A percentile compares a stretch with the other conserved stretches of the same genome.
These are phyloP conservation scores for Polydrusus cervinus DNA, from an alignment of 2,888 invertebrate genomes.

Conservation along the genomic window DNA sequence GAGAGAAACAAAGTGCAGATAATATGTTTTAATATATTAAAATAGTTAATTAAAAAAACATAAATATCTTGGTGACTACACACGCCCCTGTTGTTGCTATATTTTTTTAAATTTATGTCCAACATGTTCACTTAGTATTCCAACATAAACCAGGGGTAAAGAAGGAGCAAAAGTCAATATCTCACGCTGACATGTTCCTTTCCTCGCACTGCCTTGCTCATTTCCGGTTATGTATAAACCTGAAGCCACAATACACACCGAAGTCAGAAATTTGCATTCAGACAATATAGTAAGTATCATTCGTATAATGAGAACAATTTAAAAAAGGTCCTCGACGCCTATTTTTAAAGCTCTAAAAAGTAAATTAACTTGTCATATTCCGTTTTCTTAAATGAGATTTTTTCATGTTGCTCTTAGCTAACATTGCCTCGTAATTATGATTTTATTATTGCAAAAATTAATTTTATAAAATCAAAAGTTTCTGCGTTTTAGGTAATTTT, in stretches of 20 bases:
- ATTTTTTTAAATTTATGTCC: slow-evolving; percentile 13
- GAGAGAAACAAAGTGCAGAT: no score
- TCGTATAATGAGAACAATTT: slow-evolving; percentile 50
- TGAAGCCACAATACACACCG: slow-evolving; percentile 38
- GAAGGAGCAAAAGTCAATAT: slow-evolving; percentile 62
- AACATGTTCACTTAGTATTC: slow-evolving; percentile 27
- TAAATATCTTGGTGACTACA: no score
- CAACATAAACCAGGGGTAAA: slow-evolving; percentile 53
- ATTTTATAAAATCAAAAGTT: slow-evolving; percentile 19
- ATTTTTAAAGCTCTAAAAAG: slow-evolving; percentile 39
- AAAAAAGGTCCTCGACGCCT: slow-evolving; percentile 39
- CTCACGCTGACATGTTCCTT: slow-evolving; percentile 61
- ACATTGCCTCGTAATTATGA: slow-evolving; percentile 39
- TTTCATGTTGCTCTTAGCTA: slow-evolving; percentile 34
- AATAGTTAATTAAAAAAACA: no score
- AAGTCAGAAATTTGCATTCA: slow-evolving; percentile 51
- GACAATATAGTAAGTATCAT: slow-evolving; percentile 50
- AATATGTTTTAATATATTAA: no score
- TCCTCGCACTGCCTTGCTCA: slow-evolving; percentile 60
- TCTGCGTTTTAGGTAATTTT: background rate
- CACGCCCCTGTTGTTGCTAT: background rate
- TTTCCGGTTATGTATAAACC: slow-evolving; percentile 57
- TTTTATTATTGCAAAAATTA: slow-evolving; percentile 27
- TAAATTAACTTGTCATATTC: slow-evolving; percentile 51
- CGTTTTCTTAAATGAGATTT: slow-evolving; percentile 51